phyloP scores from a whole-genome alignment of 2,113 vertebrate genomes.

The Sclerurus mexicanus region DNA sequence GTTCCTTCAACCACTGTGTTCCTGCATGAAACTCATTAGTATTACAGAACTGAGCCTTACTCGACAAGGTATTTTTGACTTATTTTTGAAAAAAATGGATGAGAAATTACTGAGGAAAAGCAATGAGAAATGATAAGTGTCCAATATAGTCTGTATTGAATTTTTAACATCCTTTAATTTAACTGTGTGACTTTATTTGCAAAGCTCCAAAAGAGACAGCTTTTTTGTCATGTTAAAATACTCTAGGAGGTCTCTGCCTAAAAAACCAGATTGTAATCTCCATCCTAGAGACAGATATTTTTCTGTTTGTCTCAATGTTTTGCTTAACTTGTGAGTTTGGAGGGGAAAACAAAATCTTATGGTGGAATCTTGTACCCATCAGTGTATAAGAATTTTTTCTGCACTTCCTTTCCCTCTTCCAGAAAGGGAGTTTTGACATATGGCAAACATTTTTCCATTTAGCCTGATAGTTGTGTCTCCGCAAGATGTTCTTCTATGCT shows the following conservation, averaged over 20 bases:
- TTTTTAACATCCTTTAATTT: not conserved
- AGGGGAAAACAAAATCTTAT: not conserved
- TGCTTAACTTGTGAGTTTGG: not conserved
- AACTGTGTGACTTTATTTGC: not conserved
- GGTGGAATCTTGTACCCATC: not conserved
- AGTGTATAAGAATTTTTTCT: not conserved
- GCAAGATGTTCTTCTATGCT: not conserved
- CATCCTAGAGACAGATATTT: not conserved
- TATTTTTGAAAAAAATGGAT: not conserved
- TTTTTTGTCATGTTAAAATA: not conserved
- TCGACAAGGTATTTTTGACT: not conserved
- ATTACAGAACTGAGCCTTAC: not conserved
- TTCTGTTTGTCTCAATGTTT: not conserved
- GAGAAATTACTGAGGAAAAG: not conserved
- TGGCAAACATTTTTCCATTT: not conserved
- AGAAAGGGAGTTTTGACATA: not conserved
- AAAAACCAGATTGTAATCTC: not conserved
- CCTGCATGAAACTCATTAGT: not conserved
- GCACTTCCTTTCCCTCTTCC: not conserved
- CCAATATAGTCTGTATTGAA: not conserved
- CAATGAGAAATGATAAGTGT: not conserved
- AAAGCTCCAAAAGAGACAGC: not conserved
- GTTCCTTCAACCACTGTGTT: not conserved
- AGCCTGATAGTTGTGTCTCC: not conserved
- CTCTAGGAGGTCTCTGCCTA: not conserved